Evolutionary conservation across 1,140 invertebrate genomes (phyloP), one percentile per base, ranked within the genome.

Genomic region (Lepidotrigona ventralis): DNA sequence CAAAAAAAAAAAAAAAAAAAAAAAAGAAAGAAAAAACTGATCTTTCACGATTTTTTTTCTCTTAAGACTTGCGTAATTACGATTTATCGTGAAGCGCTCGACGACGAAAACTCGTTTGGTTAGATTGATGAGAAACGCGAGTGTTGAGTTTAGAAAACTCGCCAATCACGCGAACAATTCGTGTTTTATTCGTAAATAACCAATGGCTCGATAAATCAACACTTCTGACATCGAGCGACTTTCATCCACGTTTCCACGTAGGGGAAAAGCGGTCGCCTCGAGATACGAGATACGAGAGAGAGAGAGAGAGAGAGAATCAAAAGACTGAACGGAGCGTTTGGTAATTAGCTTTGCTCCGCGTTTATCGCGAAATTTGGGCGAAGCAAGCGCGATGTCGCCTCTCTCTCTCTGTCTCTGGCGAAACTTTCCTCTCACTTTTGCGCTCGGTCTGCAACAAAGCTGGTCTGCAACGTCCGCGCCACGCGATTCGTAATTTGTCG

Each of bases 261-360:
- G 17, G 54, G 39, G 56, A 29, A 81, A 46, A 8, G 17, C 26
- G 23, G 23, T 2, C 74, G 33, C 14, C 53, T 26, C 2, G n/a
- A 29, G 26, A 66, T 21, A 29, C 2, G n/a, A 29, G 26, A 66
- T 21, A 29, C 29, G 64, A 46, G 79, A 63, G 64, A 3, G 4
- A 33, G 4, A 33, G 33, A 33, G 33, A 33, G 33, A 33, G 33
- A 33, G 33, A 58, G 39, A 66, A 80, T 69, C 66, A 60, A 54
- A 19, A 26, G 1, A 14, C 8, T 58, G 58, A 14, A 29, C 8
- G 46, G 58, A 14, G 26, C 19, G 11, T 69, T 54, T 71, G 21
- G 69, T 51, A 75, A 86, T 86, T 87, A 81, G 66, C 66, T 83
- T 79, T 26, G 33, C 77, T 72, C 23, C 60, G 60, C 9, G 11